Base-by-base conservation (phyloP, 2,888 invertebrate species). In the Chirona hameri region DNA sequence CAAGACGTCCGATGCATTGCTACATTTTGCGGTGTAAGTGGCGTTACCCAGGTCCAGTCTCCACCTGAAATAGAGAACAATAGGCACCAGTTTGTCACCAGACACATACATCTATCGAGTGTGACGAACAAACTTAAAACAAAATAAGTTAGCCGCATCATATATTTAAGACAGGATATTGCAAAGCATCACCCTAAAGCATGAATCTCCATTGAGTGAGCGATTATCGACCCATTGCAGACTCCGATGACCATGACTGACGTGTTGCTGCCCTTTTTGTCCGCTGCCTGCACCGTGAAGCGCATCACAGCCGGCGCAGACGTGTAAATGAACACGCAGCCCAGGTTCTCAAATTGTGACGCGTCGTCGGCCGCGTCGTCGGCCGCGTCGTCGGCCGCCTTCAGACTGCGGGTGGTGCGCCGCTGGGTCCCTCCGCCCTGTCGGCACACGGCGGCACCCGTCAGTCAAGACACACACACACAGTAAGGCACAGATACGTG, bases 321-420 rank as follows among this genome's bases (percentile, higher is more conserved):
- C 12, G 76, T 76, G 76, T 76, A 76, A 39, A 76, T 31, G 76
- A 21, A 76, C 18, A 76, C 39, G 21, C 76, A 76, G 31, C 39
- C 18, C 7, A 76, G 9, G 39, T 76, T 39, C 31, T 7, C 5
- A 39, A 76, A 76, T 12, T 31, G 31, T 7, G 10, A 14, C 76
- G 14, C 39, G 39, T 76, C 76, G 76, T 4, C 76, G 76, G 76
- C 76, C 0, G 39, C 18, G 7, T 48, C 48, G 12, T 48, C 48
- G 5, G 39, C 39, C n/a, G n/a, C n/a, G n/a, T n/a, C n/a, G n/a
- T n/a, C n/a, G n/a, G n/a, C n/a, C 21, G 76, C 76, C 76, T 76
- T 31, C 18, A 76, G 76, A 39, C 76, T 76, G 76, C 76, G 76
- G 21, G 21, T 10, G 7, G 10, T 15, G 15, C 76, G 76, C 1